phyloP scores from a whole-genome alignment of 2,797 vertebrate genomes.

The Tapera naevia region DNA sequence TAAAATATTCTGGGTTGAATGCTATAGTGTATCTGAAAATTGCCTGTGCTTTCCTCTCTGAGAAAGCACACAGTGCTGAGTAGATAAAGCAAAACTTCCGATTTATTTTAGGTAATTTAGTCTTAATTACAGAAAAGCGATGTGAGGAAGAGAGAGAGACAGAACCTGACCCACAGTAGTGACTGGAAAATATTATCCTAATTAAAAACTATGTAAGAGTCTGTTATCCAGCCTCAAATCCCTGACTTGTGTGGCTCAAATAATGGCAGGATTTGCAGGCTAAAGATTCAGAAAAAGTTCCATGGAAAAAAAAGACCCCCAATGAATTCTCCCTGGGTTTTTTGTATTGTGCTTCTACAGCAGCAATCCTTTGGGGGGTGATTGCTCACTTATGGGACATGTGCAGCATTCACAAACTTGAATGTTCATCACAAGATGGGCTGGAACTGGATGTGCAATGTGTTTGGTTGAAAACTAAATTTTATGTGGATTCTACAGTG shows the following conservation, averaged over 20 bases:
- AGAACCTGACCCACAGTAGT: constrained; percentile 35
- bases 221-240: constrained; percentile 24
- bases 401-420: constrained; percentile 52
- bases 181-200: constrained; percentile 38
- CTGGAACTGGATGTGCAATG: constrained; percentile 50
- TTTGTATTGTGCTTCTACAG: constrained; percentile 46
- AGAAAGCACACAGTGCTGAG: background rate
- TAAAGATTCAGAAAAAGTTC: constrained; percentile 51
- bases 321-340: constrained; percentile 40
- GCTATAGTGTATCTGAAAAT: background rate
- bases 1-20: background rate
- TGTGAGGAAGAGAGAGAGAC: background rate
- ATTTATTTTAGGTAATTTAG: constrained; percentile 46
- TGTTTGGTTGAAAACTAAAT: constrained; percentile 62
- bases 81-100: constrained; percentile 18
- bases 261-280: constrained; percentile 5
- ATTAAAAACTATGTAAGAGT: constrained; percentile 29
- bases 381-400: constrained; percentile 52
- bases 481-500: constrained; percentile 64
- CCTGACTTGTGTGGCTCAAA: constrained; percentile 28
- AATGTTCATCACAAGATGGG: constrained; percentile 65
- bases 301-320: constrained; percentile 9
- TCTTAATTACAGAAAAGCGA: constrained; percentile 30
- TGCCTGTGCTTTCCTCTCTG: background rate
- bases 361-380: constrained; percentile 39